Conservation (phyloP, 2,888 invertebrate species). For the Rhagonycha fulva region DNA sequence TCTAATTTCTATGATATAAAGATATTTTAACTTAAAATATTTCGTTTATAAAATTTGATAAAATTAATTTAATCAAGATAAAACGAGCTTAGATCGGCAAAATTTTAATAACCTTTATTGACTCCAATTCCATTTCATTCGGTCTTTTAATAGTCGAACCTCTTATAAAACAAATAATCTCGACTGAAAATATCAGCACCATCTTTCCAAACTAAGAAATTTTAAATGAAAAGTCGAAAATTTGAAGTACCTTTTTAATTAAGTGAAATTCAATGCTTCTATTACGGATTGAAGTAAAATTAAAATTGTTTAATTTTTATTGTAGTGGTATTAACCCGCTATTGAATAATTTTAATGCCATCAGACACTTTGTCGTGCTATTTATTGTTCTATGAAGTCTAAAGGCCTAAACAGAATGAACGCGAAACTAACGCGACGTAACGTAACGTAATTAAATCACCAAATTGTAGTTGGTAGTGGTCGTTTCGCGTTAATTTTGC, state of each 20-base stretch:
- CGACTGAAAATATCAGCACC: conserved; percentile 25
- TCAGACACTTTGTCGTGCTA: conserved; percentile 11
- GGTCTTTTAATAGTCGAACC: conserved; percentile 27
- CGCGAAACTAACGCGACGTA: too few relatives aligned
- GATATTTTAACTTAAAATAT: conserved; percentile 23
- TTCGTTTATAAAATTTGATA: conserved; percentile 29
- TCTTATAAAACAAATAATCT: conserved; percentile 33
- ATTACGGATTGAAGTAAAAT: conserved; percentile 19
- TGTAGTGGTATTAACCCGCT: conserved; percentile 18
- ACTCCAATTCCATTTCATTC: conserved; percentile 38
- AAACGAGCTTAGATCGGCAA: conserved; percentile 39
- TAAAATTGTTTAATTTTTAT: conserved; percentile 30
- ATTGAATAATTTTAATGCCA: conserved; percentile 17
- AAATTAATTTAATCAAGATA: conserved; percentile 42
- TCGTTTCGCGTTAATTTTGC: too few relatives aligned
- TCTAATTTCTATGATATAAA: conserved; percentile 13
- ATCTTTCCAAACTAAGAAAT: conserved; percentile 29
- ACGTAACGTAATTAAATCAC: too few relatives aligned
- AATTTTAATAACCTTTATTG: conserved; percentile 43
- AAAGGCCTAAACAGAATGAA: too few relatives aligned
- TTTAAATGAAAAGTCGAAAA: conserved; percentile 33
- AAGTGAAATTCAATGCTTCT: conserved; percentile 28
- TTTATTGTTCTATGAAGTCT: conserved; percentile 14
- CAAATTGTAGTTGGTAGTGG: too few relatives aligned
- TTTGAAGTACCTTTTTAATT: conserved; percentile 32